A percentile compares a stretch with the other conserved stretches of the same genome.
phyloP scores from a whole-genome alignment of 1,140 invertebrate genomes.

The Lasioglossum albipes region DNA sequence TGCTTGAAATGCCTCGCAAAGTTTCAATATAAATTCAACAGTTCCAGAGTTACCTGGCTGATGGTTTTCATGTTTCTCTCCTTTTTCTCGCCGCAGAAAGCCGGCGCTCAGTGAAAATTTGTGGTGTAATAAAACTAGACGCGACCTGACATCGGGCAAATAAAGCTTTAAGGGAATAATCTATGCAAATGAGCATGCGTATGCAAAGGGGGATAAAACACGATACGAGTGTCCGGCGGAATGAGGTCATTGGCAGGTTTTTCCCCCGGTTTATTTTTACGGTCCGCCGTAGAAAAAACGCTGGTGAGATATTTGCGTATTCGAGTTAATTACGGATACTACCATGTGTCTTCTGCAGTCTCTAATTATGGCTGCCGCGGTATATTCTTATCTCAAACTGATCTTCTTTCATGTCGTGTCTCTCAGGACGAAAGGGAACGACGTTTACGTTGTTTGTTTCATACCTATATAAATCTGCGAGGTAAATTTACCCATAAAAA shows the following conservation, averaged over 20 bases:
- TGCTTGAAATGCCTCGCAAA: not conserved
- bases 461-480: not conserved
- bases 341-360: constrained; percentile 1
- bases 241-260: constrained; percentile 38
- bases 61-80: not conserved
- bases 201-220: constrained; percentile 10
- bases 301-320: constrained; percentile 27
- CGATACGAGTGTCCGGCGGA: constrained; percentile 24
- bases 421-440: not conserved
- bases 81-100: not conserved
- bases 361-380: constrained; percentile 24
- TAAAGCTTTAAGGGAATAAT: constrained; percentile 42
- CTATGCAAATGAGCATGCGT: constrained; percentile 32
- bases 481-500: not conserved
- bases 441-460: not conserved
- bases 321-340: constrained; percentile 27
- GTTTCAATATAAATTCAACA: not conserved
- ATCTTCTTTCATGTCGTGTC: not conserved
- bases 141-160: constrained; percentile 19
- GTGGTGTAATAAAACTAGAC: constrained; percentile 30
- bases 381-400: not conserved
- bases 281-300: not conserved
- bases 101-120: constrained; percentile 17
- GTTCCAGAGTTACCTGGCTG: not conserved
- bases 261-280: constrained; percentile 29